Conservation (phyloP, 2,888 invertebrate species). For the Amphipyra tragopoginis region DNA sequence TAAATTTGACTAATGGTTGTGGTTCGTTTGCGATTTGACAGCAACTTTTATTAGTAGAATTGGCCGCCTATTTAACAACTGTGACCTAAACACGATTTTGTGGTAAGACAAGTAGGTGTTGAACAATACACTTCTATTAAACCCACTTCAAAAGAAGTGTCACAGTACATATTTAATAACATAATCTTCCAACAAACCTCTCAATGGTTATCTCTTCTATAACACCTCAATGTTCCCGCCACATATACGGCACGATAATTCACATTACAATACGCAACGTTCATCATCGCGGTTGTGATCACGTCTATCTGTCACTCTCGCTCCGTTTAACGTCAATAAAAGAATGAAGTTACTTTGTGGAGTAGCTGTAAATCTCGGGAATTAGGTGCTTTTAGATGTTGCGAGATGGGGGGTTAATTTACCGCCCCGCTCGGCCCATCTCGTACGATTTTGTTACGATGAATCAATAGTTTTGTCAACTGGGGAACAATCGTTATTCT, state of each 20-base stretch:
- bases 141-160: no score
- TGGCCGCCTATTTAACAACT: no score
- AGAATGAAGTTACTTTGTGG: conserved; percentile 68
- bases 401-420: conserved; percentile 1
- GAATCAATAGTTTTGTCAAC: not conserved
- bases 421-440: no score
- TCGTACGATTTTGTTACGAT: not conserved
- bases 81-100: no score
- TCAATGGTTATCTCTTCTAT: not conserved
- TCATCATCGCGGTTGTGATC: conserved; percentile 56
- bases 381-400: conserved; percentile 36
- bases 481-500: no score
- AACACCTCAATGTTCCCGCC: conserved; percentile 40
- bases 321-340: conserved; percentile 75
- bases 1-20: no score
- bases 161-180: no score
- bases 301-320: conserved; percentile 72
- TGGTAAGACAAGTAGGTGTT: no score
- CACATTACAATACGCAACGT: conserved; percentile 45
- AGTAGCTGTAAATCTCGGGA: conserved; percentile 67
- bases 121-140: no score
- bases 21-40: no score
- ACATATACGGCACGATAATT: conserved; percentile 41
- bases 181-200: no score
- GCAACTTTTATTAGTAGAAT: no score